Evolutionary conservation across 2,888 invertebrate species (phyloP).

Genomic region (Didymodactylos carnosus): DNA sequence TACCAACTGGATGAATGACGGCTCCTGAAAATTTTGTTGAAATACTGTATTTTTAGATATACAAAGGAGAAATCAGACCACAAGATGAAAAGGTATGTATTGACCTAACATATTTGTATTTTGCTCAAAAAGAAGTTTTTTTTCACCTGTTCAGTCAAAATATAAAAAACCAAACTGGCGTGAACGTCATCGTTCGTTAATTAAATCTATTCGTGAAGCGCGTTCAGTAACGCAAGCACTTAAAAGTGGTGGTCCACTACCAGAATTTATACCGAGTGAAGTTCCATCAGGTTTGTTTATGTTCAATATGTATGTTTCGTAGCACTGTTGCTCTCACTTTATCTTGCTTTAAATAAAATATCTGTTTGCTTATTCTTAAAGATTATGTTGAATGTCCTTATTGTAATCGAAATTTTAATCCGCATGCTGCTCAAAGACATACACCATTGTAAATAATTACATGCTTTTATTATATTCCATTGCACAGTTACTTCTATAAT

Average conservation of each 20-base stretch:
- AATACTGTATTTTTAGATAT: not conserved
- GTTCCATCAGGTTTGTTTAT: conserved; percentile 22
- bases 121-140: no score
- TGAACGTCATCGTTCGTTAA: conserved; percentile 77
- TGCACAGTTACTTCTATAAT: no score
- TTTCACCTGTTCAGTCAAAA: conserved; percentile 19
- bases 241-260: conserved; percentile 35
- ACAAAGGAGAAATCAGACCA: not conserved
- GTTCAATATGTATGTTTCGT: not conserved
- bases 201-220: conserved; percentile 67
- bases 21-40: no score
- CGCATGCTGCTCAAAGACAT: conserved; percentile 74
- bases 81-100: not conserved
- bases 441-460: conserved; percentile 48
- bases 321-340: not conserved
- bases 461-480: no score
- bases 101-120: not conserved
- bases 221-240: conserved; percentile 47
- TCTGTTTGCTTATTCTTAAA: conserved; percentile 19
- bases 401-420: conserved; percentile 66
- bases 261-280: conserved; percentile 34
- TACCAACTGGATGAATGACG: no score
- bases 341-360: no score
- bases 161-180: conserved; percentile 52
- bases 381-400: conserved; percentile 57